Evolutionary conservation across 2,113 vertebrate genomes (phyloP).

Genomic region (Sebastes schlegelii): DNA sequence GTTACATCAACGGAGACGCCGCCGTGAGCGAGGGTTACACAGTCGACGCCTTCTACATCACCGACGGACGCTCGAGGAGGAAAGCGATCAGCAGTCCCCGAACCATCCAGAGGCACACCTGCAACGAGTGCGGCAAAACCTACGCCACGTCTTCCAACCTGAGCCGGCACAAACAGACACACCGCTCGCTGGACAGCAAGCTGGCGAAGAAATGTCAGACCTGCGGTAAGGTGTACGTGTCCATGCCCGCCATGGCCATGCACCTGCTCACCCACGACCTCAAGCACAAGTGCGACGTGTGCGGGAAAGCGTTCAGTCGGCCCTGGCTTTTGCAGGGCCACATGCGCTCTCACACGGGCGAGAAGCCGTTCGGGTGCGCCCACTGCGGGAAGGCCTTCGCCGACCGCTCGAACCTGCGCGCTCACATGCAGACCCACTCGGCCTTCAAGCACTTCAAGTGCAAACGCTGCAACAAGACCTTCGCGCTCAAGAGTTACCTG

Average conservation of each 20-base stretch:
- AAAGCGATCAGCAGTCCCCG: constrained; percentile 85
- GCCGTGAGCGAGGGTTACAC: constrained; percentile 93
- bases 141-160: constrained; percentile 94
- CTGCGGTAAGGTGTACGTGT: constrained; percentile 94
- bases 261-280: constrained; percentile 96
- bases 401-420: constrained; percentile 94
- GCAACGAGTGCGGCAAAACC: constrained; percentile 92
- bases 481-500: constrained; percentile 94
- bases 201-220: constrained; percentile 94
- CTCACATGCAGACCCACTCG: constrained; percentile 97
- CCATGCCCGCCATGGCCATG: constrained; percentile 98
- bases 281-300: constrained; percentile 95
- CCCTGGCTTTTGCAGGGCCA: constrained; percentile 96
- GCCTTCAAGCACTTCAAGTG: constrained; percentile 97
- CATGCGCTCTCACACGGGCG: constrained; percentile 95
- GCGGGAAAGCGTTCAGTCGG: constrained; percentile 93
- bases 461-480: constrained; percentile 95
- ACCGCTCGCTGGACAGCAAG: constrained; percentile 94
- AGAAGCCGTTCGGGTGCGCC: constrained; percentile 94
- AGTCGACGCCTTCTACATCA: constrained; percentile 94
- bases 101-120: constrained; percentile 87
- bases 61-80: constrained; percentile 91
- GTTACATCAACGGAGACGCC: constrained; percentile 93
- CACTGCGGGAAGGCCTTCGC: constrained; percentile 96
- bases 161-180: constrained; percentile 94